These are phyloP conservation scores for Diachasmimorpha longicaudata DNA, from an alignment of 1,140 invertebrate genomes.

Conservation along the genomic window DNA sequence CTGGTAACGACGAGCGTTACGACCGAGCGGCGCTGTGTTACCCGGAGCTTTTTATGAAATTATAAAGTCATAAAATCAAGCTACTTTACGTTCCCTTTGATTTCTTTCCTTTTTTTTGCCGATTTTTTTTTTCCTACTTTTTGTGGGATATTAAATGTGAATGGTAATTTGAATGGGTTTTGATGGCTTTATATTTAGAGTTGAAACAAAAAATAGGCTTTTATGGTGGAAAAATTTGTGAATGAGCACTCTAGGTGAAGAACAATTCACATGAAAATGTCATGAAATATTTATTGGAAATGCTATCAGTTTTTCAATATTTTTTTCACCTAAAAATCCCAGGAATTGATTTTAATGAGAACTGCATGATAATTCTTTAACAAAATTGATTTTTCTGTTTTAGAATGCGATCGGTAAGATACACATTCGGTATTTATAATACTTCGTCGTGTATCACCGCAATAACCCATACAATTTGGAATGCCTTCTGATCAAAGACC, in stretches of 20 bases:
- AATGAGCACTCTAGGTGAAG: neutral
- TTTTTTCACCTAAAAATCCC: no score
- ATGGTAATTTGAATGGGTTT: neutral
- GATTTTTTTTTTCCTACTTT: neutral
- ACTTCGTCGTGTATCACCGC: no score
- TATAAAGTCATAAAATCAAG: conserved; percentile 41
- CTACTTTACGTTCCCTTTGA: conserved; percentile 32
- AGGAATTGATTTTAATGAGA: no score
- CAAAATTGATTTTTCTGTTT: no score
- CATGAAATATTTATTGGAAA: no score
- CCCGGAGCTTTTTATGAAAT: conserved; percentile 42
- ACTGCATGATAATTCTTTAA: no score
- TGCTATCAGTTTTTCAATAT: no score
- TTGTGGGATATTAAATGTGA: neutral
- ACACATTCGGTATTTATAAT: no score
- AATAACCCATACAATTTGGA: no score
- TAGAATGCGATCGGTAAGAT: no score
- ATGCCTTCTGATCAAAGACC: no score
- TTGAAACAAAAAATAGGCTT: neutral
- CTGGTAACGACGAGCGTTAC: conserved; percentile 28
- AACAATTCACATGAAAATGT: neutral
- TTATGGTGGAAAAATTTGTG: neutral
- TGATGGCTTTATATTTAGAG: neutral
- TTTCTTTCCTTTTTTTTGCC: neutral
- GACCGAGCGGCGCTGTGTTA: conserved; percentile 23